phyloP scores from a whole-genome alignment of 2,888 invertebrate species.

The Pristionchus exspectatus region DNA sequence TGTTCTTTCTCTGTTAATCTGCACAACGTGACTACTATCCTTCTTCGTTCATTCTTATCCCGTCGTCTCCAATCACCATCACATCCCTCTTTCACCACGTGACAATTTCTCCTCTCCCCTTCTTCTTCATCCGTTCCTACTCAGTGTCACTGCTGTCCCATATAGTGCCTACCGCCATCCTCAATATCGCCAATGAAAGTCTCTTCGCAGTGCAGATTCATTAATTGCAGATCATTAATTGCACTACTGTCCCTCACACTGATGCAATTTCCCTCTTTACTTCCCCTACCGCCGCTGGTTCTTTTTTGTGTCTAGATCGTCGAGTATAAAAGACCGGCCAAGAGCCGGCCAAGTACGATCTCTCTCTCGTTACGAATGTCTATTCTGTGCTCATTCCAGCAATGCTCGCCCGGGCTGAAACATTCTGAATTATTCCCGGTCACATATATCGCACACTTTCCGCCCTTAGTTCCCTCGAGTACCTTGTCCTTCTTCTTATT shows the following conservation, averaged over 20 bases:
- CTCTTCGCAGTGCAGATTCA: background rate
- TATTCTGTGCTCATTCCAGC: background rate
- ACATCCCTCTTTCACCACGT: background rate
- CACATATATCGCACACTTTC: background rate
- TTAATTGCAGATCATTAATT: background rate
- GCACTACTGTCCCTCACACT: constrained; percentile 7
- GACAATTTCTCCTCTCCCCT: constrained; percentile 11
- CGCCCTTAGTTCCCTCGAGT: background rate
- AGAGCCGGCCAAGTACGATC: background rate
- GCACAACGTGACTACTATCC: background rate
- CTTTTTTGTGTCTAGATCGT: background rate
- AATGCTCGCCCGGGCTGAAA: background rate
- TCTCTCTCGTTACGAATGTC: background rate
- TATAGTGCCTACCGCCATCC: background rate
- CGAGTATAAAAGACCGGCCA: background rate
- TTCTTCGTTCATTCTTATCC: background rate
- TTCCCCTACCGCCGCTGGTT: background rate
- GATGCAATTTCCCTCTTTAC: constrained; percentile 15
- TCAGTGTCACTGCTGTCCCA: background rate
- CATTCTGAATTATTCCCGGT: background rate
- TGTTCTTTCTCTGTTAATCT: background rate
- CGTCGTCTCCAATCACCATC: background rate
- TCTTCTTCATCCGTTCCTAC: background rate
- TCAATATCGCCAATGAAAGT: background rate
- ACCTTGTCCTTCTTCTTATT: background rate